Evolutionary conservation across 2,113 vertebrate species (phyloP).

Genomic region (Sinosuthora webbiana): DNA sequence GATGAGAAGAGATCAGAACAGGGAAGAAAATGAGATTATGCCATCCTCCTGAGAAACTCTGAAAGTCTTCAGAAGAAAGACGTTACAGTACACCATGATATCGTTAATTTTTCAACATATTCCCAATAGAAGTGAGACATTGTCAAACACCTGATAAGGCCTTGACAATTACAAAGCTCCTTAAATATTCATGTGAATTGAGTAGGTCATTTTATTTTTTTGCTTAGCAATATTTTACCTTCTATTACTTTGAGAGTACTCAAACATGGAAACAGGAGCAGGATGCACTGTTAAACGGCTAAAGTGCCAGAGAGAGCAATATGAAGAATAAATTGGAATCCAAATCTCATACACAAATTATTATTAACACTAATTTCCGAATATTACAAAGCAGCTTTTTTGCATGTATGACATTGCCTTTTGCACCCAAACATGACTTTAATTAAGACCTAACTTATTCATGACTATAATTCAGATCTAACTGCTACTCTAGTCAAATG

Average conservation of each 20-base stretch:
- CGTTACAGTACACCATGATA: not conserved
- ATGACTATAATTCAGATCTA: slow-evolving; percentile 78
- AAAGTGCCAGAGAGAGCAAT: not conserved
- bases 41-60: not conserved
- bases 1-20: not conserved
- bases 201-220: not conserved
- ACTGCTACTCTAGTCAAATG: slow-evolving; percentile 76
- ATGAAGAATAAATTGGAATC: slow-evolving; percentile 47
- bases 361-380: slow-evolving; percentile 73
- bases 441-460: slow-evolving; percentile 83
- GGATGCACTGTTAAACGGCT: not conserved
- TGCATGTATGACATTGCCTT: slow-evolving; percentile 77
- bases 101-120: not conserved
- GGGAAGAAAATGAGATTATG: not conserved
- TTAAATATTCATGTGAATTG: slow-evolving; percentile 25
- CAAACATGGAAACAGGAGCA: not conserved
- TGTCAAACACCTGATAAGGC: not conserved
- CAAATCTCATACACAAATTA: slow-evolving; percentile 67
- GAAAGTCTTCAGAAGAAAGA: not conserved
- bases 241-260: not conserved
- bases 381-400: slow-evolving; percentile 75
- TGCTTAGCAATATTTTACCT: not conserved
- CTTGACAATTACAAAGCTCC: not conserved
- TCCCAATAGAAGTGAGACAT: not conserved
- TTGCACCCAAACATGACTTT: slow-evolving; percentile 79